These are phyloP conservation scores for Drosophila mayaguana DNA, from an alignment of 2,888 invertebrate genomes.

Conservation along the genomic window DNA sequence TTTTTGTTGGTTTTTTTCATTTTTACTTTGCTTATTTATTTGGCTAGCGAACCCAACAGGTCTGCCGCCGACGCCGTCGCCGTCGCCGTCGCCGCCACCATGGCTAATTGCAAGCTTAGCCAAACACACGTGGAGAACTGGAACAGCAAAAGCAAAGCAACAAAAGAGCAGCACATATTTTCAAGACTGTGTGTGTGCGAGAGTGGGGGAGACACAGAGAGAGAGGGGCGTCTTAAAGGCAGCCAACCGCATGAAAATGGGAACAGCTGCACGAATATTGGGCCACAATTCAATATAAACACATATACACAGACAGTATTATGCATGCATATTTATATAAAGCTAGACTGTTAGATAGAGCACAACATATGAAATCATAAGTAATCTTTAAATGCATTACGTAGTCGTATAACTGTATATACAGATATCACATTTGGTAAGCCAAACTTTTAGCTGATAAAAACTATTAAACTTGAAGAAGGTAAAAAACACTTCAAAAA, in stretches of 20 bases:
- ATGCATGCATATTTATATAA: background rate
- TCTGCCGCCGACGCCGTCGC: constrained; percentile 6
- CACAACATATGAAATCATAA: constrained; percentile 25
- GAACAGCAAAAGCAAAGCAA: constrained; percentile 20
- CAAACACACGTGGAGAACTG: constrained; percentile 57
- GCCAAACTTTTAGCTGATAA: too few species aligned
- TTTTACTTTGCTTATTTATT: constrained; percentile 46
- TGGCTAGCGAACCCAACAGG: constrained; percentile 48
- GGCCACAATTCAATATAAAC: constrained; percentile 43
- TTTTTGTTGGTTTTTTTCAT: constrained; percentile 18
- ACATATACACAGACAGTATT: background rate
- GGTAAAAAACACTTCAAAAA: background rate
- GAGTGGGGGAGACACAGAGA: background rate
- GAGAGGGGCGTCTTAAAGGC: constrained; percentile 28
- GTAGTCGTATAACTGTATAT: background rate
- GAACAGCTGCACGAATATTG: constrained; percentile 59
- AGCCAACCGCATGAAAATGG: constrained; percentile 68
- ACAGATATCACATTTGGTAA: background rate
- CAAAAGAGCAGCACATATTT: constrained; percentile 9
- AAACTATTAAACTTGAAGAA: too few species aligned
- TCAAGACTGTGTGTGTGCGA: background rate
- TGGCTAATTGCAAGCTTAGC: constrained; percentile 61
- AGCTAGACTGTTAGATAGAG: constrained; percentile 7
- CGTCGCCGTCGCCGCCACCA: background rate
- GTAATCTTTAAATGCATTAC: constrained; percentile 3